Base-by-base conservation (phyloP, 2,888 invertebrate genomes). In the Pasiphila rectangulata region DNA sequence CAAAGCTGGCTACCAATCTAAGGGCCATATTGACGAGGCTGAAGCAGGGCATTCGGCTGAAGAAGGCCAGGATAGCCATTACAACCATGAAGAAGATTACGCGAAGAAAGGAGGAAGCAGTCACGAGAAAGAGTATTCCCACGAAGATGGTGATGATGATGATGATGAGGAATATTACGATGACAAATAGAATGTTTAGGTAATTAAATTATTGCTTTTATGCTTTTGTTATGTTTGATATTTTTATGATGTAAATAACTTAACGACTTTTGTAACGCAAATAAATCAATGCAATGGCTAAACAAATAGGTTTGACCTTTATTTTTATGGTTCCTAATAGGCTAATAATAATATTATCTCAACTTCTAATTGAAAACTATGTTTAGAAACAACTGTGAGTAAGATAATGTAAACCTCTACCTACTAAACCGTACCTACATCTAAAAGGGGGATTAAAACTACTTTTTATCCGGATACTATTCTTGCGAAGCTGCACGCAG, bases 11-110 rank as follows among this genome's bases (percentile, higher is more conserved):
- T 84, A 79, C 59, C 83, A 84, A 59, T 90, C 91, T 51, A 90
- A 92, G 56, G 93, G 92, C 0, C 84, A 90, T 53, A 66, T 83
- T 54, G 84, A 90, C 54, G 85, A 87, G 46, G 81, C 77, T 19
- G 87, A 90, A 53, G 81, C 83, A 27, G 92, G 90, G 4, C 90
- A 91, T 71, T 85, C 89, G 29, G 88, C 87, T 12, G 90, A 91
- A 51, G 83, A 90, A 57, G 92, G 92, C 0, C 78, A 90, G 24
- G 89, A 91, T 6, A 88, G 83, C 15, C 90, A 91, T 65, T 86
- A 90, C 59, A 80, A 85, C 13, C 75, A 92, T 36, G 81, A 89
- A 38, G 84, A 85, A 13, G 90, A 91, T 46, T 92, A 86, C 54
- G 90, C 78, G 1, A 90, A 90, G 59, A 90, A 91, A 44, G 89